Percentiles rank a stretch among this genome's conserved stretches.
phyloP scores from a whole-genome alignment of 2,113 vertebrate genomes.

The Antechinus stuartii region DNA sequence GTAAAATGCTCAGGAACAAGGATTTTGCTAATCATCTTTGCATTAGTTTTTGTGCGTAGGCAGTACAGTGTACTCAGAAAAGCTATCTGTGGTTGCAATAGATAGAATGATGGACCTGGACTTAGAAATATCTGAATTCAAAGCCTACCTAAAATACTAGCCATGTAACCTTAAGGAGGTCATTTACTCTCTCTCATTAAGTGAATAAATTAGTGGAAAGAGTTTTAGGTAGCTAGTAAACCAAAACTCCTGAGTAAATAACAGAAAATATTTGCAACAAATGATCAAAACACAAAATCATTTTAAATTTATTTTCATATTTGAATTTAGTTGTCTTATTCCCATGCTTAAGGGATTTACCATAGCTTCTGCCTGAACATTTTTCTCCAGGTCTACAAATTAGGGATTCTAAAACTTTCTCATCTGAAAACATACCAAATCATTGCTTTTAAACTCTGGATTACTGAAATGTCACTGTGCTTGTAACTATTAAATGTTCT shows the following conservation, averaged over 20 bases:
- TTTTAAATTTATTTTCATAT: not conserved
- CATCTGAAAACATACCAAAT: rapidly evolving
- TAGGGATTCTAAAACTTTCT: not conserved
- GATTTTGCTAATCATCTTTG: not conserved
- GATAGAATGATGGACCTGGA: not conserved
- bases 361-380: not conserved
- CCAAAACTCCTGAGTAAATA: too few relatives aligned
- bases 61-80: not conserved
- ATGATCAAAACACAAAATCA: not conserved
- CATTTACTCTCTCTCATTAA: not conserved
- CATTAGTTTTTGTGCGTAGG: not conserved
- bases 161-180: not conserved
- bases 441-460: not conserved
- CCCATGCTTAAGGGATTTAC: rapidly evolving
- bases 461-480: not conserved
- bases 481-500: not conserved
- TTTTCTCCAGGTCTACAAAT: not conserved
- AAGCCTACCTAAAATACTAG: not conserved
- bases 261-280: not conserved
- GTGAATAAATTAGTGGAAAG: not conserved
- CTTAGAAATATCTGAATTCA: not conserved
- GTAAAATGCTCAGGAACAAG: not conserved
- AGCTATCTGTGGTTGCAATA: too few relatives aligned
- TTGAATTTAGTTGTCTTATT: rapidly evolving
- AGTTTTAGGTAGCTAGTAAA: not conserved